Base-by-base conservation (phyloP, 2,888 invertebrate species). In the Muschampia plurimacula region DNA sequence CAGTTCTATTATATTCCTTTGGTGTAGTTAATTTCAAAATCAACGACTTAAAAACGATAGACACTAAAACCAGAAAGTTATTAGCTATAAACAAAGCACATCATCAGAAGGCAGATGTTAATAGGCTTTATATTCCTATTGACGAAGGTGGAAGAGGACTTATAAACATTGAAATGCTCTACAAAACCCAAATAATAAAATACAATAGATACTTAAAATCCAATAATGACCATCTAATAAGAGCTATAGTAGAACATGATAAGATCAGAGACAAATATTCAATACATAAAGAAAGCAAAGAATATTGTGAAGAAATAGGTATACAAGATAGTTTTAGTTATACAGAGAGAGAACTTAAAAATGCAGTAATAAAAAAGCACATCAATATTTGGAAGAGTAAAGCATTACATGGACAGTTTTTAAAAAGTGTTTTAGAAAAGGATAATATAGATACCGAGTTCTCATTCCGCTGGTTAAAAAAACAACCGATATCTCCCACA, bases 51-150 rank as follows among this genome's bases (percentile, higher is more conserved):
- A 69, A 71, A 41, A 63, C 44, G 22, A 73, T 76, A 68, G 64
- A 74, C n/a, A 39, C 64, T 12, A 74, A 74, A 69, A 76, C 68
- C 5, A 67, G 76, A 65, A 76, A 76, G 65, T 12, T 71, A 2
- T 46, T 74, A 41, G 59, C 66, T 13, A 71, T 74, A 9, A 67
- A 74, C 12, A 76, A 74, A 67, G 69, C 59, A 32, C 76, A 76
- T 10, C 70, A 74, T 13, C 72, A 74, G 52, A 76, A 76, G 63
- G 76, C 73, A 66, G 73, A 76, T 10, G 59, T 75, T 13, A 64
- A 72, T 44, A 67, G 72, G 13, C 44, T 76, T 41, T 73, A 76
- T 13, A 55, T 73, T 67, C 74, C 70, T 1, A 36, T 62, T 55
- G 22, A 10, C 2, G 22, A 44, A 22, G 63, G 63, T 28, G 63